Base-by-base conservation (phyloP, 2,113 vertebrate genomes). In the Corvus cornix region DNA sequence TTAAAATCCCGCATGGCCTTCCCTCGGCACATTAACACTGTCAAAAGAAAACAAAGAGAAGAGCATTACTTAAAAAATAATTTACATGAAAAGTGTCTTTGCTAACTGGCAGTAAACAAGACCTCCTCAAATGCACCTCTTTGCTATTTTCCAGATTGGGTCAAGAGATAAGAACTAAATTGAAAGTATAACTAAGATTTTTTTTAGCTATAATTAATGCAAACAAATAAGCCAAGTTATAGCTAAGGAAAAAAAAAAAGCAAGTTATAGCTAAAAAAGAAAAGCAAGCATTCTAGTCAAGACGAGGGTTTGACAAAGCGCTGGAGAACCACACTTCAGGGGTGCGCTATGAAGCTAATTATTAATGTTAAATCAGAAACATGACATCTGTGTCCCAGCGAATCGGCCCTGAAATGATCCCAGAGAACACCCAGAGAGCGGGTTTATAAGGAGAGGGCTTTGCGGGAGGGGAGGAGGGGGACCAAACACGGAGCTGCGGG, bases 21-120 rank as follows among this genome's bases (percentile, higher is more conserved):
- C 56, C 98, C 99, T 46, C 99, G 97, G 96, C 98, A 98, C 93
- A 99, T 98, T 53, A 99, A 95, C 99, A 99, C 99, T 99, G 96
- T 48, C 62, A 43, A 86, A 59, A 89, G 30, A 94, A 58, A 89
- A 79, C 11, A 93, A 74, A 84, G 78, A 95, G 51, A 48, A 37
- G n/a, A 67, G 43, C 13, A n/a, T 84, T 55, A 81, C 49, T 86
- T 63, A 18, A 28, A 84, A 59, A 79, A 63, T 11, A 59, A 49
- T 13, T 62, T 81, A 55, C 22, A 30, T 6, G 1, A 39, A 41
- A 58, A n/a, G 27, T 7, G 60, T 68, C 46, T 63, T 66, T 26
- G 21, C 68, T 82, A 84, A 69, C 17, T 13, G 58, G 37, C 2
- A 27, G 62, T 44, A 87, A 79, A 89, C 11, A 59, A 58, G 49